Conservation (phyloP, 92 coral and sea anemone genomes). For the Epizoanthus illoricatus region DNA sequence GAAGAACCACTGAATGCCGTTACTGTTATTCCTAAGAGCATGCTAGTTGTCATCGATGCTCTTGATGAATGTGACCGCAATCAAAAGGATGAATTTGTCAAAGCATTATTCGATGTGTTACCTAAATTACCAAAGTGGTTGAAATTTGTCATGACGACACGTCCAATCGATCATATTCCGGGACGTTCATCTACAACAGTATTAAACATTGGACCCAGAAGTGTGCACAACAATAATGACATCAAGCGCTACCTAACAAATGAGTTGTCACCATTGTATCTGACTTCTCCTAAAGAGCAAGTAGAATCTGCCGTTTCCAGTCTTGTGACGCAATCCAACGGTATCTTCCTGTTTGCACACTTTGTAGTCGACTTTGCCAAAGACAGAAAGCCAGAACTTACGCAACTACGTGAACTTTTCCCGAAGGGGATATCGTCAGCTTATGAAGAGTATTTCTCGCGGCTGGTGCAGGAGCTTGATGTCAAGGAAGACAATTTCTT, state of each 20-base stretch:
- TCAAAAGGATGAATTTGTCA: conserved; percentile 40
- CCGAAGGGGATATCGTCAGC: conserved; percentile 36
- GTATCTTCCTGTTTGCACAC: conserved; percentile 36
- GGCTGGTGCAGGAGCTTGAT: conserved; percentile 12
- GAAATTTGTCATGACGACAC: conserved; percentile 43
- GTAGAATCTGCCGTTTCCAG: neutral
- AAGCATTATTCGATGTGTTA: conserved; percentile 15
- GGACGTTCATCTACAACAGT: neutral
- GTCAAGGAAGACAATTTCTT: conserved; percentile 12
- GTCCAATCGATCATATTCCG: conserved; percentile 7
- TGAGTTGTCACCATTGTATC: neutral
- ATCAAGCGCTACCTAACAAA: conserved; percentile 1
- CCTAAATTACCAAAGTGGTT: conserved; percentile 47
- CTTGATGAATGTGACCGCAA: conserved; percentile 39
- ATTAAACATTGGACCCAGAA: conserved; percentile 6
- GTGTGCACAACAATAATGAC: conserved; percentile 19
- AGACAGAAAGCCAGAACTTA: neutral
- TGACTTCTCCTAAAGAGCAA: neutral
- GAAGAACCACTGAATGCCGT: conserved; percentile 26
- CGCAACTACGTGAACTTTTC: conserved; percentile 6
- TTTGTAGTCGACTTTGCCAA: conserved; percentile 4
- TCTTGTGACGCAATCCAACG: conserved; percentile 23
- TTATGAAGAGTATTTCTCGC: conserved; percentile 37
- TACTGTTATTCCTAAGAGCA: neutral
- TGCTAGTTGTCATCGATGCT: conserved; percentile 45